Percentiles rank a stretch among this genome's conserved stretches.
Conservation (phyloP, 2,797 vertebrate genomes). For the Poecilia wingei region DNA sequence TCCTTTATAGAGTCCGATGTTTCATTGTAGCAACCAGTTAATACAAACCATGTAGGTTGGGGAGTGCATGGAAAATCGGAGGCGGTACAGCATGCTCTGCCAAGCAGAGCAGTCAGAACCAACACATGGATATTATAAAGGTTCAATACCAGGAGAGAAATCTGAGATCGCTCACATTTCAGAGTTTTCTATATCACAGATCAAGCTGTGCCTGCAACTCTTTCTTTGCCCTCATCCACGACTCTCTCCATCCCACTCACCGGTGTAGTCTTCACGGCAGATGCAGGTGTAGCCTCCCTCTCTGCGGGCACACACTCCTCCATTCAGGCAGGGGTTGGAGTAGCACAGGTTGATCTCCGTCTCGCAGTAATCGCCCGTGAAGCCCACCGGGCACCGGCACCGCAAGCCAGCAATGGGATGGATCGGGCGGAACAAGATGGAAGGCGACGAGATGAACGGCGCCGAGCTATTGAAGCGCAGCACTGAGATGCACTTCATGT, state of each 20-base stretch:
- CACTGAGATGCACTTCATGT: constrained; percentile 99
- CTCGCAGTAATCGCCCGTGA: constrained; percentile 97
- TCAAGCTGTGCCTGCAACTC: not conserved
- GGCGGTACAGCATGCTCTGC: not conserved
- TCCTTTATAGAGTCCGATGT: not conserved
- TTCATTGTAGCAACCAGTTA: not conserved
- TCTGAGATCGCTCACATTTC: not conserved
- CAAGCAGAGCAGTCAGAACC: not conserved
- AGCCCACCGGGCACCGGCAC: constrained; percentile 95
- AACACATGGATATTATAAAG: not conserved
- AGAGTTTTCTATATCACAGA: not conserved
- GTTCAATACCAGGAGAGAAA: not conserved
- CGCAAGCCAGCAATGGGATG: constrained; percentile 95
- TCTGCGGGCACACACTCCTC: constrained; percentile 89
- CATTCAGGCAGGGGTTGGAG: constrained; percentile 94
- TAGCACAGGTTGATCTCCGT: constrained; percentile 98
- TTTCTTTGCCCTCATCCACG: not conserved
- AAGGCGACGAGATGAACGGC: constrained; percentile 93
- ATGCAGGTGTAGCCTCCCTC: constrained; percentile 96
- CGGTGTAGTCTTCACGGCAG: constrained; percentile 92
- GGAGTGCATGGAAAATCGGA: not conserved
- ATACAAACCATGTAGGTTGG: not conserved
- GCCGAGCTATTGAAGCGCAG: constrained; percentile 97
- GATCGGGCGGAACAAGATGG: constrained; percentile 95
- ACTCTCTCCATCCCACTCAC: constrained; percentile 69